A percentile compares a stretch with the other conserved stretches of the same genome.
Conservation (phyloP, 37 sponge, comb jelly and placozoan species). For the Cladorhizidae sp. region DNA sequence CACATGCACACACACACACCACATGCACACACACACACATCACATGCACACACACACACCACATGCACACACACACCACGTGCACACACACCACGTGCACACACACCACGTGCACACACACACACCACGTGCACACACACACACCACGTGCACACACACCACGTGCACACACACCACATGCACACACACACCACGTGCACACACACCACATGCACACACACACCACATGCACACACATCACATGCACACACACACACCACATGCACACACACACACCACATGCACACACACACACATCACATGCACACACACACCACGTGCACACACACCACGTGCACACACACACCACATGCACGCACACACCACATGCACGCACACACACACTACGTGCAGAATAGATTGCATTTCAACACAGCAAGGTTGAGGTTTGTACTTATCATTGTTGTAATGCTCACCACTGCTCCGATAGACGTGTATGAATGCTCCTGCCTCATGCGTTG, state of each 20-base stretch:
- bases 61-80: neutral
- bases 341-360: neutral
- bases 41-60: too few species aligned
- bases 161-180: too few species aligned
- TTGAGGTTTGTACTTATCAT: too few species aligned
- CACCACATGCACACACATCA: neutral
- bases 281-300: neutral
- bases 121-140: too few species aligned
- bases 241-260: too few species aligned
- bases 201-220: neutral
- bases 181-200: neutral
- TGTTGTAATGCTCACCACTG: slow-evolving; percentile 15
- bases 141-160: too few species aligned
- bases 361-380: too few species aligned
- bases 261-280: neutral
- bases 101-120: neutral
- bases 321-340: neutral
- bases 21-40: too few species aligned
- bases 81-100: neutral
- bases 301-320: neutral
- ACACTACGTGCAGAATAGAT: too few species aligned
- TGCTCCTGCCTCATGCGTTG: slow-evolving; percentile 73
- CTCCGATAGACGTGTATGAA: slow-evolving; percentile 63
- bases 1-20: too few species aligned
- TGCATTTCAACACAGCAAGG: too few species aligned